Evolutionary conservation across 2,113 vertebrate species (phyloP).

Genomic region (Scomber scombrus): DNA sequence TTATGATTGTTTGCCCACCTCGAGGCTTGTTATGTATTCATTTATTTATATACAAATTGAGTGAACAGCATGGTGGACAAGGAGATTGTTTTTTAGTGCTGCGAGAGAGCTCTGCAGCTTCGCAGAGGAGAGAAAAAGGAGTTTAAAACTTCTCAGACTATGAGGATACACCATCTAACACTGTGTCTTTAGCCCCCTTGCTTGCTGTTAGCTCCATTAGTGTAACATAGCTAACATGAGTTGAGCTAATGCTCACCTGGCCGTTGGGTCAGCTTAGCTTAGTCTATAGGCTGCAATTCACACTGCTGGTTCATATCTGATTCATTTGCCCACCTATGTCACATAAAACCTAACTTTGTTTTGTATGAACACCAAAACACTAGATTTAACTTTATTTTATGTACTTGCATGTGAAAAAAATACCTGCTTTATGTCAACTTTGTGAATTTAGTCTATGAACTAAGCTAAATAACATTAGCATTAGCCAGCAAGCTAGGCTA

Average conservation of each 20-base stretch:
- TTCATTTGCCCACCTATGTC: constrained; percentile 17
- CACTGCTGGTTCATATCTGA: constrained; percentile 49
- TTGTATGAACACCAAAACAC: constrained; percentile 28
- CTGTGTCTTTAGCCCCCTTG: constrained; percentile 54
- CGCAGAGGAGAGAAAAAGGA: constrained; percentile 46
- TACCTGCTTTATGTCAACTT: constrained; percentile 49
- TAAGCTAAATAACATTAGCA: constrained; percentile 59
- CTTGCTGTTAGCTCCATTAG: constrained; percentile 47
- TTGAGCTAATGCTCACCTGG: constrained; percentile 50
- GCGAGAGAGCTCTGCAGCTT: constrained; percentile 59
- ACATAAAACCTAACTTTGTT: constrained; percentile 16
- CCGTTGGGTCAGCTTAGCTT: constrained; percentile 32
- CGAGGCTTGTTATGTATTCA: constrained; percentile 58
- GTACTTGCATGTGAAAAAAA: constrained; percentile 2
- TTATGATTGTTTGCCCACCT: constrained; percentile 72
- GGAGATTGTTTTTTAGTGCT: constrained; percentile 48
- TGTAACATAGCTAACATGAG: constrained; percentile 41
- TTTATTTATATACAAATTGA: constrained; percentile 77
- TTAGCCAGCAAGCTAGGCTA: constrained; percentile 74
- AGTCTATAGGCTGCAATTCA: constrained; percentile 49
- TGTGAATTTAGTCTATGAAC: constrained; percentile 64
- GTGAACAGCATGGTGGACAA: constrained; percentile 54
- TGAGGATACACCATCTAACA: constrained; percentile 58
- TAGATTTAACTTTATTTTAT: not conserved
- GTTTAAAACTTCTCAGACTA: constrained; percentile 69